Evolutionary conservation across 2,113 vertebrate genomes (phyloP).

Genomic region (Oreochromis spilurus): DNA sequence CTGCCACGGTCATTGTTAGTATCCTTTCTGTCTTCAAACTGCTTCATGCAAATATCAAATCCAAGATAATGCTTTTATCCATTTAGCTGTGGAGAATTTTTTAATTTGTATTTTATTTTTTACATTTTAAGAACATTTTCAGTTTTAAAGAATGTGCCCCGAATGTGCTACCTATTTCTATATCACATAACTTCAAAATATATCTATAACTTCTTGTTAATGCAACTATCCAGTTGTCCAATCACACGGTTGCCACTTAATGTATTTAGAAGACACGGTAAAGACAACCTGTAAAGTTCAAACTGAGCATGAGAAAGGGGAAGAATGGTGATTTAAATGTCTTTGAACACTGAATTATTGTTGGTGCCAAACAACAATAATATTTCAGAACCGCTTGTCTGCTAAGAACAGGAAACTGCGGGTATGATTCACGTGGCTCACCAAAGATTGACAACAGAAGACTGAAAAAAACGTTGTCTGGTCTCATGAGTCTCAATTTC

Average conservation of each 20-base stretch:
- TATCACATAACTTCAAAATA: not conserved
- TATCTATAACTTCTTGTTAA: not conserved
- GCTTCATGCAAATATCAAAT: not conserved
- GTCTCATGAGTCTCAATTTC: not conserved
- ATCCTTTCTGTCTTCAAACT: conserved; percentile 69
- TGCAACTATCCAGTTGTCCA: not conserved
- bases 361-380: not conserved
- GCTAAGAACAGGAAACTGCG: not conserved
- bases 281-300: not conserved
- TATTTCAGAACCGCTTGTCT: fast-evolving
- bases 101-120: fast-evolving
- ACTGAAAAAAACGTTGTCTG: not conserved
- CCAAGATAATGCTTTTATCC: not conserved
- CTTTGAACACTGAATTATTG: fast-evolving
- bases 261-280: not conserved
- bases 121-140: not conserved
- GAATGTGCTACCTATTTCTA: not conserved
- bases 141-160: not conserved
- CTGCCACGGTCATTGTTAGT: conserved; percentile 63
- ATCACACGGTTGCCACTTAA: fast-evolving
- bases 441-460: not conserved
- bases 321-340: not conserved
- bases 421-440: not conserved
- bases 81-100: not conserved
- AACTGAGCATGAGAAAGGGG: not conserved